phyloP scores from a whole-genome alignment of 2,888 invertebrate species.

The Lepidocyrtinus sp. region DNA sequence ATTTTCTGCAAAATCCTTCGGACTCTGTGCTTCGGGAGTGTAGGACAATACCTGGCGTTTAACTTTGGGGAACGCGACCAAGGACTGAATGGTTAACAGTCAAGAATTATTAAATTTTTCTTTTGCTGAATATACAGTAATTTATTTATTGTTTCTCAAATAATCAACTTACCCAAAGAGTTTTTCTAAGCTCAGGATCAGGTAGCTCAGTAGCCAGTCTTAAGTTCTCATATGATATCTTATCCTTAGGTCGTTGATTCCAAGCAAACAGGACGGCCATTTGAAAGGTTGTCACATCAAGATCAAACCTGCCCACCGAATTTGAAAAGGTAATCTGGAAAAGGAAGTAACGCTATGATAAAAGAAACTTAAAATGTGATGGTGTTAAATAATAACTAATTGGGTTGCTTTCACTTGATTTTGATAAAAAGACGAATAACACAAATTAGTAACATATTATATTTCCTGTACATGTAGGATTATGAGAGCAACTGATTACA shows the following conservation, averaged over 20 bases:
- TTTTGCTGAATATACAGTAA: not conserved
- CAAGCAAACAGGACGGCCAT: slow-evolving; percentile 99
- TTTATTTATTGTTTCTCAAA: not conserved
- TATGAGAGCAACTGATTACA: no score
- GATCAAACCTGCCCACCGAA: slow-evolving; percentile 92
- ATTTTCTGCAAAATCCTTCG: slow-evolving; percentile 94
- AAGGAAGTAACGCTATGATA: no score
- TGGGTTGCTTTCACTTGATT: no score
- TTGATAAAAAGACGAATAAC: no score
- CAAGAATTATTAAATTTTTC: not conserved
- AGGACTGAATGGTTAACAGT: slow-evolving; percentile 77
- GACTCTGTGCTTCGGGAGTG: slow-evolving; percentile 86
- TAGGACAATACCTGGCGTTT: slow-evolving; percentile 91
- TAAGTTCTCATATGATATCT: slow-evolving; percentile 96
- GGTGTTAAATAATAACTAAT: no score
- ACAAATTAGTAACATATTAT: no score
- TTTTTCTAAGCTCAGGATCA: slow-evolving; percentile 93
- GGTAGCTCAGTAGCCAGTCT: slow-evolving; percentile 94
- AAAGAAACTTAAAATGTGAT: no score
- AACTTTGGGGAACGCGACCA: slow-evolving; percentile 96
- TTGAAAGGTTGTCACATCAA: slow-evolving; percentile 99
- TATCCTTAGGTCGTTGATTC: slow-evolving; percentile 96
- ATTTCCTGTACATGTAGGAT: no score
- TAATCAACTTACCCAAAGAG: slow-evolving; percentile 81
- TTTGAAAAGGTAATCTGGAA: slow-evolving; percentile 91